Conservation (phyloP, 2,888 invertebrate species). For the Pinctada fucata region DNA sequence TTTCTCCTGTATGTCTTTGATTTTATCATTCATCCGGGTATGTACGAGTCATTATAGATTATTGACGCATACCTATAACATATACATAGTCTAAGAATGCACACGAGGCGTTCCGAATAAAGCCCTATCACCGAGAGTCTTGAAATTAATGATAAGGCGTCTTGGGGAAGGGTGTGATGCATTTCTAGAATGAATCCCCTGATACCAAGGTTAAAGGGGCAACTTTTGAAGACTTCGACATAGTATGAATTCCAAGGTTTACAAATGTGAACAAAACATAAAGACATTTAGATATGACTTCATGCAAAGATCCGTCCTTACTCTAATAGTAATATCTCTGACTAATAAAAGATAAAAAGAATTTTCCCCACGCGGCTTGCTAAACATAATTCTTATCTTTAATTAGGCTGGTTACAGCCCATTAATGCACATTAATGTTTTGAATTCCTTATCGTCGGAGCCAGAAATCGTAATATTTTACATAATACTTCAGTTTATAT, state of each 20-base stretch:
- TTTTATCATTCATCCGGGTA: no score
- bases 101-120: no score
- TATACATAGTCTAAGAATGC: no score
- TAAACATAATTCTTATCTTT: slow-evolving; percentile 22
- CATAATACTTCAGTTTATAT: slow-evolving; percentile 34
- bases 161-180: no score
- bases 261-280: neutral
- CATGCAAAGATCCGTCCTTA: neutral
- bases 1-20: no score
- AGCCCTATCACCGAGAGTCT: no score
- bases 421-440: slow-evolving; percentile 33
- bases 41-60: no score
- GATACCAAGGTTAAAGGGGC: no score
- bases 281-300: neutral
- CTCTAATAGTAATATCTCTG: neutral
- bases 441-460: slow-evolving; percentile 27
- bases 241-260: neutral
- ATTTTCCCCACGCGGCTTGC: slow-evolving; percentile 13
- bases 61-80: no score
- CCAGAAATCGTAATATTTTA: slow-evolving; percentile 28
- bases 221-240: no score
- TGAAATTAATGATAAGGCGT: no score
- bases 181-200: no score
- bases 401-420: slow-evolving; percentile 26
- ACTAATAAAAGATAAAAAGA: slow-evolving; percentile 17